phyloP scores from a whole-genome alignment of 2,888 invertebrate species.

The Drosophila parthenogenetica region DNA sequence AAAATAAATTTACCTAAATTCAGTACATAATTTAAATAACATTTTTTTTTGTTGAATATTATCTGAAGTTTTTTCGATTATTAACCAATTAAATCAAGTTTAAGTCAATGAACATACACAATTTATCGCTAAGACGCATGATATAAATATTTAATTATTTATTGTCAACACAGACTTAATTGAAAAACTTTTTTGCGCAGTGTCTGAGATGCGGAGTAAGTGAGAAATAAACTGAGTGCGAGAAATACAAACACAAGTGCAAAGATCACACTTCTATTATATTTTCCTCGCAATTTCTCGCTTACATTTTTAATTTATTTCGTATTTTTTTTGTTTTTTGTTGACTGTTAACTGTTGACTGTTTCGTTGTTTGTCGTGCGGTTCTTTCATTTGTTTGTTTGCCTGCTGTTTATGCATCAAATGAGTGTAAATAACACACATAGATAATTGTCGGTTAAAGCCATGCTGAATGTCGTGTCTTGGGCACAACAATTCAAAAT shows the following conservation, averaged over 20 bases:
- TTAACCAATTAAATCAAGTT: too few relatives aligned
- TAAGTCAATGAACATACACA: too few relatives aligned
- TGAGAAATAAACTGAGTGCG: neutral
- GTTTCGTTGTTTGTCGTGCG: conserved; percentile 18
- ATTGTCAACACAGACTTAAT: too few relatives aligned
- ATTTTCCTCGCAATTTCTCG: conserved; percentile 6
- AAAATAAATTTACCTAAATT: too few relatives aligned
- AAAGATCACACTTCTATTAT: conserved; percentile 32
- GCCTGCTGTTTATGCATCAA: conserved; percentile 47
- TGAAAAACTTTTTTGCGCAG: neutral
- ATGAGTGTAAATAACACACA: conserved; percentile 57
- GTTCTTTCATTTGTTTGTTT: conserved; percentile 49
- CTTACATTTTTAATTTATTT: neutral
- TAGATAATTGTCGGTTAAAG: conserved; percentile 41
- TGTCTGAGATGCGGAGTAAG: neutral
- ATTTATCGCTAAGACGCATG: too few relatives aligned
- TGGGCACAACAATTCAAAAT: conserved; percentile 24
- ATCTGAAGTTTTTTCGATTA: too few relatives aligned
- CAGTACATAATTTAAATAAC: too few relatives aligned
- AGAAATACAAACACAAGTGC: conserved; percentile 22
- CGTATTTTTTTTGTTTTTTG: conserved; percentile 8
- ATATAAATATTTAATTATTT: too few relatives aligned
- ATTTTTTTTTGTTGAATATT: too few relatives aligned
- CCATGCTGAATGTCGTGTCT: conserved; percentile 25
- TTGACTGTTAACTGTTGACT: conserved; percentile 2